A percentile compares a stretch with the other conserved stretches of the same genome.
phyloP scores from a whole-genome alignment of 2,113 vertebrate genomes.

The Clarias magur region DNA sequence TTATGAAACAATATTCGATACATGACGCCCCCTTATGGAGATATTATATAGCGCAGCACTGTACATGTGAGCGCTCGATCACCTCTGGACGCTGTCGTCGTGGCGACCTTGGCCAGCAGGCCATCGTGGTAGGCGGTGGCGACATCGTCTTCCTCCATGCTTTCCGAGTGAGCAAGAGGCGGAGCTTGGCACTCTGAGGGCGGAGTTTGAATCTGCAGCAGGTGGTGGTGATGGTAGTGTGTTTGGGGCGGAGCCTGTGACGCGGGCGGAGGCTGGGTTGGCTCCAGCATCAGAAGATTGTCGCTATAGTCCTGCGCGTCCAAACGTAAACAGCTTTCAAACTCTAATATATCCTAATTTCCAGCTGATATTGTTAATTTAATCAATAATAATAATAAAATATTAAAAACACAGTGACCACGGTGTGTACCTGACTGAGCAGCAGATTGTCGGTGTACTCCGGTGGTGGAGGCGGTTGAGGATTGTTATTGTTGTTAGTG shows the following conservation, averaged over 20 bases:
- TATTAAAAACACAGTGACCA: neutral
- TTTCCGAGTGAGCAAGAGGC: conserved; percentile 85
- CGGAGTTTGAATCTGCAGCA: conserved; percentile 84
- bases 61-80: neutral
- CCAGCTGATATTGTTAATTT: neutral
- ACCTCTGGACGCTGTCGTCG: conserved; percentile 78
- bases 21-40: neutral
- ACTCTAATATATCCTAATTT: too few relatives aligned
- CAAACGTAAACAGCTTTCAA: neutral
- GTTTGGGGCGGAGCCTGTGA: conserved; percentile 62
- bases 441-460: conserved; percentile 84
- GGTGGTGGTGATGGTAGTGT: conserved; percentile 82
- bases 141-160: conserved; percentile 95
- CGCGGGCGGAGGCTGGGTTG: conserved; percentile 81
- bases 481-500: conserved; percentile 26
- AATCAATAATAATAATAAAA: neutral
- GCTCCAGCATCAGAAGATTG: conserved; percentile 82
- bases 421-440: neutral
- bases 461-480: conserved; percentile 63
- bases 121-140: conserved; percentile 79
- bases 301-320: conserved; percentile 83
- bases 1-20: neutral
- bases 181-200: conserved; percentile 71
- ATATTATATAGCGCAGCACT: neutral
- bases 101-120: conserved; percentile 79